Conservation (phyloP, 1,140 invertebrate genomes). For the Popillia japonica region DNA sequence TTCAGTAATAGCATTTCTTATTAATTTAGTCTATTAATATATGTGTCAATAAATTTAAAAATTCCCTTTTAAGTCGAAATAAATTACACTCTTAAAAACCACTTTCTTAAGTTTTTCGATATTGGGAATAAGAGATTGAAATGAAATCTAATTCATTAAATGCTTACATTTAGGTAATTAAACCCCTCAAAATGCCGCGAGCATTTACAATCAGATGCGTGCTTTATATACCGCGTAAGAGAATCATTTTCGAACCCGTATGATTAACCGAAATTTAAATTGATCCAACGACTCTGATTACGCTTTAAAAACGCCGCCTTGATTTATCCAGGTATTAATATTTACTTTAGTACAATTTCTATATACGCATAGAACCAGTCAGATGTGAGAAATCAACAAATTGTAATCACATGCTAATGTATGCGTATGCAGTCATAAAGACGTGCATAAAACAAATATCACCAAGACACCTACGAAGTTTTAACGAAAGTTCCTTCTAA, state of each 20-base stretch:
- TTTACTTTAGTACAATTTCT: neutral
- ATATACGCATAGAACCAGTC: neutral
- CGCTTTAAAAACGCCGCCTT: neutral
- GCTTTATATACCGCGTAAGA: neutral
- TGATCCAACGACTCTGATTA: neutral
- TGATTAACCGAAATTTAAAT: conserved; percentile 19
- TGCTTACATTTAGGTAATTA: neutral
- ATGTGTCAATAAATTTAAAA: neutral
- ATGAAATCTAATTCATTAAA: neutral
- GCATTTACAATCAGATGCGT: neutral
- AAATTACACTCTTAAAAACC: neutral
- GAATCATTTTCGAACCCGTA: neutral
- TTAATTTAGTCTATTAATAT: neutral
- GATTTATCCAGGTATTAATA: neutral
- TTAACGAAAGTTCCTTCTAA: neutral
- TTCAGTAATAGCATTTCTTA: neutral
- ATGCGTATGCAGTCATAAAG: neutral
- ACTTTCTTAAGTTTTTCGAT: neutral
- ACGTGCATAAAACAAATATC: conserved; percentile 18
- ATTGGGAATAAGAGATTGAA: neutral
- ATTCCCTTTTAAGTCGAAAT: neutral
- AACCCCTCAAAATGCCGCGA: neutral
- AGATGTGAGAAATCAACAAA: neutral
- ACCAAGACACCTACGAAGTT: neutral
- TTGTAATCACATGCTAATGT: neutral